phyloP scores from a whole-genome alignment of 2,113 vertebrate genomes.

The Myrmecobius fasciatus region DNA sequence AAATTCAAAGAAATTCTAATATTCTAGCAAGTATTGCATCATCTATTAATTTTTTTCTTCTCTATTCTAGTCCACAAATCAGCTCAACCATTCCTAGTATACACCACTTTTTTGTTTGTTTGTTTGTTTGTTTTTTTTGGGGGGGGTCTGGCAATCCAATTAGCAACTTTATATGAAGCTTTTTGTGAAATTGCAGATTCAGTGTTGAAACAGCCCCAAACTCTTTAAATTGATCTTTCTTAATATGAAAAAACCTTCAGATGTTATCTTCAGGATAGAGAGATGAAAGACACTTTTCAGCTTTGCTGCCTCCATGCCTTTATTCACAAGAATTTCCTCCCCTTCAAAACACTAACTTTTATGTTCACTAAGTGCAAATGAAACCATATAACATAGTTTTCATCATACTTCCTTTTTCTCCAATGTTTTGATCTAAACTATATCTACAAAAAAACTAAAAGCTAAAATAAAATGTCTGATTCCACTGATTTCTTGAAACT shows the following conservation, averaged over 20 bases:
- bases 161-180: background rate
- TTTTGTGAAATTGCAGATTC: background rate
- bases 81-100: background rate
- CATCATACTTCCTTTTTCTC: background rate
- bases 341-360: background rate
- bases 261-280: background rate
- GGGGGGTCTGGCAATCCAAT: background rate
- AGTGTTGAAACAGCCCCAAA: background rate
- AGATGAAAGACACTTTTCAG: background rate
- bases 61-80: background rate
- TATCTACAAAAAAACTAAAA: background rate
- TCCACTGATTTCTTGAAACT: background rate
- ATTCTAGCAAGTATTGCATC: background rate
- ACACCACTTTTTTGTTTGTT: background rate
- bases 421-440: background rate
- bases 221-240: background rate
- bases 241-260: background rate
- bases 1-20: background rate
- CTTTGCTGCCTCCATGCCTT: no score
- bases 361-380: background rate
- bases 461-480: background rate
- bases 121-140: no score
- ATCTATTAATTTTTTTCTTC: background rate
- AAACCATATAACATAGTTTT: background rate
- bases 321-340: background rate